These are phyloP conservation scores for Heliconius himera DNA, from an alignment of 1,140 invertebrate genomes.

Conservation along the genomic window DNA sequence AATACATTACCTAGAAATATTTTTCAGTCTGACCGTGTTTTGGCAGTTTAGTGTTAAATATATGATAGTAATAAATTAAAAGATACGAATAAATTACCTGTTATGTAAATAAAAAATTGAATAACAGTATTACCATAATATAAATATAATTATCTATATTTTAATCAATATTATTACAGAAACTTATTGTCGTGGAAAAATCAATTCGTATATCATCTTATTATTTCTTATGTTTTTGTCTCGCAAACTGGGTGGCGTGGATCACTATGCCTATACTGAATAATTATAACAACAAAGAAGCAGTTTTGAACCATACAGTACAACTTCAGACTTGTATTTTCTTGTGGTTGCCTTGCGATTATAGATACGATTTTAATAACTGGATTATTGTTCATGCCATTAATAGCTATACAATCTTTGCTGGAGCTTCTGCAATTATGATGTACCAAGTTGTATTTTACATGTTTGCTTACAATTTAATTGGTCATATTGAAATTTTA, in stretches of 20 bases:
- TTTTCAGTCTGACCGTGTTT: too few species aligned
- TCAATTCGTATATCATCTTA: conserved; percentile 43
- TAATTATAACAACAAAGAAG: conserved; percentile 50
- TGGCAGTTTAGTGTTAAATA: too few species aligned
- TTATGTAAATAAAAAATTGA: not conserved
- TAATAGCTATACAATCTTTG: conserved; percentile 38
- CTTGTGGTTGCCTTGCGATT: conserved; percentile 56
- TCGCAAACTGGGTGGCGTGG: conserved; percentile 46
- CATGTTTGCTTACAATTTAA: conserved; percentile 51
- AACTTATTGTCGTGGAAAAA: conserved; percentile 44
- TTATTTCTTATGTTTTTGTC: conserved; percentile 46
- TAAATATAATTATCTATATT: not conserved
- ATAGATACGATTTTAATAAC: conserved; percentile 46
- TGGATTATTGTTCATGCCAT: conserved; percentile 46
- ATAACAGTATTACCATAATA: not conserved
- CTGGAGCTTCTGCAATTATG: conserved; percentile 41
- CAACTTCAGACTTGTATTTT: conserved; percentile 51
- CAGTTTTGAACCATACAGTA: conserved; percentile 44
- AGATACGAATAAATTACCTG: too few species aligned
- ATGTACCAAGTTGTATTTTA: conserved; percentile 49
- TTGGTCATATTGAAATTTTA: conserved; percentile 55
- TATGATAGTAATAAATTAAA: too few species aligned
- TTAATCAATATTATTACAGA: conserved; percentile 44
- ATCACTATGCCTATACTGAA: conserved; percentile 42
- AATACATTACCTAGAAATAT: too few species aligned